phyloP scores from a whole-genome alignment of 2,888 invertebrate species.

The Nebria brevicollis region DNA sequence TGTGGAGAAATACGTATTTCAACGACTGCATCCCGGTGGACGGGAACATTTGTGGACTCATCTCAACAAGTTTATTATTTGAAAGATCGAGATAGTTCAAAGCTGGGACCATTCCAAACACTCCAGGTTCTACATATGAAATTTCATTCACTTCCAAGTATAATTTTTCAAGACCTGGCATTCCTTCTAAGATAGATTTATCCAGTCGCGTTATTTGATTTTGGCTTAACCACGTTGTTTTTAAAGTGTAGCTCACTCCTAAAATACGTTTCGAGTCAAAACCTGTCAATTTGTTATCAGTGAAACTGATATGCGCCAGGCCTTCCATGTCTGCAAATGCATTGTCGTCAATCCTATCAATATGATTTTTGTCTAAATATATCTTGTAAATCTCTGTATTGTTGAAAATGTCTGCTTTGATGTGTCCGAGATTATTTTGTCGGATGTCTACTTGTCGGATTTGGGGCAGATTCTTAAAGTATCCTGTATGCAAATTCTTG shows the following conservation, averaged over 20 bases:
- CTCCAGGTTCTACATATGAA: not conserved
- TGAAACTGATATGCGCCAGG: constrained; percentile 3
- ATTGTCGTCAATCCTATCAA: constrained; percentile 9
- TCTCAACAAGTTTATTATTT: constrained; percentile 5
- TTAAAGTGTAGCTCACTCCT: constrained; percentile 4
- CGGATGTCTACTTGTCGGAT: constrained; percentile 1
- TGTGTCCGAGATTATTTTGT: not conserved
- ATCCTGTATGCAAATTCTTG: not conserved
- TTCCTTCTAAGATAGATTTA: not conserved
- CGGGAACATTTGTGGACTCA: constrained; percentile 14
- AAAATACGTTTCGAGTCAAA: constrained; percentile 13
- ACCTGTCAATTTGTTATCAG: not conserved
- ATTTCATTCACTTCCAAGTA: constrained; percentile 6
- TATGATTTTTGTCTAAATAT: constrained; percentile 13
- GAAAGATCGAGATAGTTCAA: constrained; percentile 5
- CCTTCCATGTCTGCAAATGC: constrained; percentile 18
- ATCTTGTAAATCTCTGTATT: not conserved
- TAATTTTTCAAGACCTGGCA: not conserved
- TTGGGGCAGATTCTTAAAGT: constrained; percentile 3
- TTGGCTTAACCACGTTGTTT: constrained; percentile 15
- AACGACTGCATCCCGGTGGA: not conserved
- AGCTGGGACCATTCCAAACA: not conserved
- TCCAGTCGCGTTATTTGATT: not conserved
- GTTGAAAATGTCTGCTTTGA: constrained; percentile 2
- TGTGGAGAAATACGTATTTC: not conserved